phyloP scores from a whole-genome alignment of 2,113 vertebrate species.

The Dromiciops gliroides region DNA sequence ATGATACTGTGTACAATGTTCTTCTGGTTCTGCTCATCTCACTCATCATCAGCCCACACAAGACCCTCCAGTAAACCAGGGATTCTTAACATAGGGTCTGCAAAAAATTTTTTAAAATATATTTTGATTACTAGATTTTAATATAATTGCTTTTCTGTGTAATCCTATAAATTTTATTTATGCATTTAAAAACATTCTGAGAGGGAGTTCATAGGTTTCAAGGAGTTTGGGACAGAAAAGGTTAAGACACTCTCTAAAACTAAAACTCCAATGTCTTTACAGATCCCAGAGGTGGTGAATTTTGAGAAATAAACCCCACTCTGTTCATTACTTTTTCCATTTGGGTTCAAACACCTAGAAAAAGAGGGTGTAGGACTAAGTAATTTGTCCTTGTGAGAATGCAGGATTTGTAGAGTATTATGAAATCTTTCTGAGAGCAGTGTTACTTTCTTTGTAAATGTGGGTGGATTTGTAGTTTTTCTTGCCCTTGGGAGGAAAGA shows the following conservation, averaged over 20 bases:
- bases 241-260: not conserved
- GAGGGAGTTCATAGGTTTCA: not conserved
- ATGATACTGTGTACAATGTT: too few relatives aligned
- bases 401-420: not conserved
- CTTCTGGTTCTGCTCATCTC: too few relatives aligned
- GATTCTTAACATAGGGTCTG: not conserved
- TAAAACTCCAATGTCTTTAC: not conserved
- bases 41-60: too few relatives aligned
- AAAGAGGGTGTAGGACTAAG: not conserved
- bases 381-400: not conserved
- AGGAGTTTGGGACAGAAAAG: not conserved
- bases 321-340: not conserved
- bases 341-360: not conserved
- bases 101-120: not conserved
- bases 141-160: not conserved
- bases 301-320: not conserved
- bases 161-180: not conserved
- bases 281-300: not conserved
- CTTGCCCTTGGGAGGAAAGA: not conserved
- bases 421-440: not conserved
- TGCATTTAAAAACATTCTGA: not conserved
- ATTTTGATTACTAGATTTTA: not conserved
- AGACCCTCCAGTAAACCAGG: not conserved
- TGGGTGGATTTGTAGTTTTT: not conserved
- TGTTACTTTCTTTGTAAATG: not conserved